Evolutionary conservation across 2,888 invertebrate species (phyloP).

Genomic region (Heliconius hortense): DNA sequence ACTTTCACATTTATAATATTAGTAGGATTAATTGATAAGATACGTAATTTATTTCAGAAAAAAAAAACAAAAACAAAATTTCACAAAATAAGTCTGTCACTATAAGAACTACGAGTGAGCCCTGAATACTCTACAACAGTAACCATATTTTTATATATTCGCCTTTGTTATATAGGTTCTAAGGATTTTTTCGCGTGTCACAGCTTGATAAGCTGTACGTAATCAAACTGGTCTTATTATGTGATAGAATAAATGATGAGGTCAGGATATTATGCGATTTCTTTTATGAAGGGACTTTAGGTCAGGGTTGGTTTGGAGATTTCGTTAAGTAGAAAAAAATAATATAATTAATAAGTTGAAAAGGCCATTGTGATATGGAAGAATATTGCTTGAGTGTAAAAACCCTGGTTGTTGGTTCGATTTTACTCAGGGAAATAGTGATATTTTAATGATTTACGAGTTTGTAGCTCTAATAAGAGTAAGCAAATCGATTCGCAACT

Average conservation of each 20-base stretch:
- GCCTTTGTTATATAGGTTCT: slow-evolving; percentile 3
- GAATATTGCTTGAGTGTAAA: not conserved
- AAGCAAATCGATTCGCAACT: not conserved
- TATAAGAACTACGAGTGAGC: not conserved
- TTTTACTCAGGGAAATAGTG: not conserved
- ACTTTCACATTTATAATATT: too few relatives aligned
- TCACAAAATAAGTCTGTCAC: not conserved
- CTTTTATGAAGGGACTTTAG: slow-evolving; percentile 14
- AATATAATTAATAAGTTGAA: not conserved
- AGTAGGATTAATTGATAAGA: too few relatives aligned
- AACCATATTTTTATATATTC: not conserved
- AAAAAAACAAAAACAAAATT: not conserved
- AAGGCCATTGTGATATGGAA: not conserved
- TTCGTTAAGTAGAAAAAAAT: not conserved
- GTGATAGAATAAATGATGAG: slow-evolving; percentile 38
- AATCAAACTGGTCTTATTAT: slow-evolving; percentile 29
- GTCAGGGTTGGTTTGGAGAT: not conserved
- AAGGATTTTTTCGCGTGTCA: slow-evolving; percentile 31
- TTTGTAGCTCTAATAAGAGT: not conserved
- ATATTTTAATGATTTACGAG: not conserved
- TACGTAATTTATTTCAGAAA: not conserved
- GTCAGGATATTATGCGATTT: slow-evolving; percentile 21
- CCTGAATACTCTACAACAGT: not conserved
- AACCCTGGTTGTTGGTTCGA: not conserved
- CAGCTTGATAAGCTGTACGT: slow-evolving; percentile 22